Conservation (phyloP, 2,797 vertebrate genomes). For the Peromyscus attwateri region DNA sequence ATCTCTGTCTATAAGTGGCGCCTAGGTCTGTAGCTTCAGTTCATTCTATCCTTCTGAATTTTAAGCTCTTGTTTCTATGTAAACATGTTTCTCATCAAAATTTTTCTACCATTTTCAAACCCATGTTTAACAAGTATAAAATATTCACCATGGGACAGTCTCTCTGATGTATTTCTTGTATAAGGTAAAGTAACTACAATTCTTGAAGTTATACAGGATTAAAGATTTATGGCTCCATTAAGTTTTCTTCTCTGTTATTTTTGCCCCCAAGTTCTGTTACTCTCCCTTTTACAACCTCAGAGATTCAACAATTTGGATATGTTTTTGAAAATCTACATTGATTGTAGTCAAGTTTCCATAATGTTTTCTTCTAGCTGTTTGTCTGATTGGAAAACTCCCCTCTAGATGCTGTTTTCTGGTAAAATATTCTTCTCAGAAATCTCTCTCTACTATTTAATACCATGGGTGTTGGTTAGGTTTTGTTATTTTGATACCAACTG, state of each 20-base stretch:
- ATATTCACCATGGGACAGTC: not conserved
- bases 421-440: not conserved
- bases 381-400: not conserved
- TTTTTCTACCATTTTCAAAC: not conserved
- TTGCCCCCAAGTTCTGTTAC: constrained; percentile 1
- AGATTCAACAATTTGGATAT: not conserved
- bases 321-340: constrained; percentile 29
- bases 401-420: not conserved
- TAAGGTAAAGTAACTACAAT: not conserved
- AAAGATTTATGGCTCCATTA: constrained; percentile 18
- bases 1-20: not conserved
- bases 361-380: not conserved
- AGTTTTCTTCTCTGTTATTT: not conserved
- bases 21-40: not conserved
- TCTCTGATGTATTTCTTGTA: not conserved
- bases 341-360: not conserved
- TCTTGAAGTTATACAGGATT: not conserved
- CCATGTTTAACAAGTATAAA: not conserved
- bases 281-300: not conserved
- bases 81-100: not conserved
- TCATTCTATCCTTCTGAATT: not conserved
- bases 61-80: not conserved
- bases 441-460: not conserved
- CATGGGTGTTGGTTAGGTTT: not conserved
- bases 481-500: not conserved